These are phyloP conservation scores for Nycticebus coucang DNA, from an alignment of 2,113 vertebrate genomes.

Conservation along the genomic window DNA sequence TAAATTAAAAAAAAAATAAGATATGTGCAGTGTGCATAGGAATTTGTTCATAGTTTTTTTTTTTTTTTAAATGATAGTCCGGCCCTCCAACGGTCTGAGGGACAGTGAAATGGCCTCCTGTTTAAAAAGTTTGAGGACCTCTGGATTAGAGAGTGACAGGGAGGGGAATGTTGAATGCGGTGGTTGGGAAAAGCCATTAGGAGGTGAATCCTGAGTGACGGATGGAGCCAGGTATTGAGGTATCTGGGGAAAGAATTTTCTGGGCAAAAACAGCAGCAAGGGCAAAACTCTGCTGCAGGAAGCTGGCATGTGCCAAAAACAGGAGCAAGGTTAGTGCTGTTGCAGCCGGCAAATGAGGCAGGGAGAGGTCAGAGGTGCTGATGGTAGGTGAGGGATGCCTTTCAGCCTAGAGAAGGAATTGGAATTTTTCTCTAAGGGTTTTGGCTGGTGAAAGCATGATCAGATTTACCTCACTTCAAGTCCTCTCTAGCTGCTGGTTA, in stretches of 20 bases:
- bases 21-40: too few species aligned
- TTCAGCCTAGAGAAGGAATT: neutral
- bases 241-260: neutral
- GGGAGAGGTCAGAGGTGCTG: neutral
- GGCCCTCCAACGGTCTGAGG: too few species aligned
- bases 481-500: neutral
- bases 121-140: too few species aligned
- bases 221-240: neutral
- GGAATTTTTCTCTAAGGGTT: neutral
- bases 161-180: neutral
- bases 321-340: neutral
- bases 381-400: too few species aligned
- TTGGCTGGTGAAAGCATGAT: fast-evolving
- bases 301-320: neutral
- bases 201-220: neutral
- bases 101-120: too few species aligned
- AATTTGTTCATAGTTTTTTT: too few species aligned
- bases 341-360: neutral
- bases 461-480: too few species aligned
- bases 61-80: too few species aligned
- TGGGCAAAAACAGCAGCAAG: neutral
- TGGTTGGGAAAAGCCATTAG: neutral
- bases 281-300: neutral
- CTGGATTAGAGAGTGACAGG: neutral
- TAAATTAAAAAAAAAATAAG: too few species aligned